phyloP scores from a whole-genome alignment of 2,797 vertebrate genomes.

The Bryconaethiops microstoma region DNA sequence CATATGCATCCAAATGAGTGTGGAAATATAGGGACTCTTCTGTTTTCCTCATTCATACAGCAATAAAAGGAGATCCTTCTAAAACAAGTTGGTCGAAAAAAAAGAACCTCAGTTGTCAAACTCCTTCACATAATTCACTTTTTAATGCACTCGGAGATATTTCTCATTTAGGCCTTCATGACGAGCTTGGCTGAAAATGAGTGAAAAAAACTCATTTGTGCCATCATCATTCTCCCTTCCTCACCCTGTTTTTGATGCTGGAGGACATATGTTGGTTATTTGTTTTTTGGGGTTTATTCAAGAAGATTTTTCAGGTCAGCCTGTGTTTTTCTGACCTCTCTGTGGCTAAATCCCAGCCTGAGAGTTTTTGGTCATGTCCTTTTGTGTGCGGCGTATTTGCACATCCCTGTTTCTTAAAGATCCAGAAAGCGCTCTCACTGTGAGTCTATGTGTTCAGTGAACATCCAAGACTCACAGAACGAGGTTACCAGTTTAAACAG shows the following conservation, averaged over 20 bases:
- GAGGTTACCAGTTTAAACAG: constrained; percentile 32
- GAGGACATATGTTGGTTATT: neutral
- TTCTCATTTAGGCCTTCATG: constrained; percentile 27
- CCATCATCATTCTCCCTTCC: constrained; percentile 5
- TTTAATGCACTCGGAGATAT: constrained; percentile 25
- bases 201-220: constrained; percentile 1
- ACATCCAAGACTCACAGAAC: constrained; percentile 24
- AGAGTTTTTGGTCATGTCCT: constrained; percentile 27
- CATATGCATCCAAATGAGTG: constrained; percentile 41
- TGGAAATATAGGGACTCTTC: constrained; percentile 41
- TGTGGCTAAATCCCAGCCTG: constrained; percentile 21
- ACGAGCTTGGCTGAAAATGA: constrained; percentile 9
- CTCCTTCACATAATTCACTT: constrained; percentile 26
- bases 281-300: neutral
- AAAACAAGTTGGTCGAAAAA: constrained; percentile 27
- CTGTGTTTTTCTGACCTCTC: constrained; percentile 7
- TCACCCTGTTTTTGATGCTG: neutral
- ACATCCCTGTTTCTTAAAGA: constrained; percentile 10
- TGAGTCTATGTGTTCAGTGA: constrained; percentile 20
- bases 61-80: constrained; percentile 40
- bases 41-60: constrained; percentile 50
- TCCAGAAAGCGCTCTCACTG: constrained; percentile 19
- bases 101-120: constrained; percentile 24
- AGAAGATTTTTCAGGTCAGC: neutral
- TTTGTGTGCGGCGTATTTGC: constrained; percentile 38